A percentile compares a stretch with the other conserved stretches of the same genome.
These are phyloP conservation scores for Gila orcuttii DNA, from an alignment of 2,113 vertebrate species.

Conservation along the genomic window DNA sequence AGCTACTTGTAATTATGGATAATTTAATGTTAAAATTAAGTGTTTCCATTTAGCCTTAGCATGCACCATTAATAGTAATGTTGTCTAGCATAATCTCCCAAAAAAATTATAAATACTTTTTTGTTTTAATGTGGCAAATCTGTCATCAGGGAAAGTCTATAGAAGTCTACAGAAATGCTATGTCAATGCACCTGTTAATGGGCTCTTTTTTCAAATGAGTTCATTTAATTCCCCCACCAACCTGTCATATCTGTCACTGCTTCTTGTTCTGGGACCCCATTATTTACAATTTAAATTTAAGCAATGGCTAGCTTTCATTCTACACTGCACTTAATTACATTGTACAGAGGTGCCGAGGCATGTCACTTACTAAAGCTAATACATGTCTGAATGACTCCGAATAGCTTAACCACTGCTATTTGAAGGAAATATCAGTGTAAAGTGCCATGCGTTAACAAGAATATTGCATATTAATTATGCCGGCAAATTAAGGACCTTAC, in stretches of 20 bases:
- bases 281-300: constrained; percentile 13
- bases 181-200: background rate
- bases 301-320: constrained; percentile 8
- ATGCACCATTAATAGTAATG: background rate
- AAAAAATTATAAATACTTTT: background rate
- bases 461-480: background rate
- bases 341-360: constrained; percentile 5
- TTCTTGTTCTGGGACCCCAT: background rate
- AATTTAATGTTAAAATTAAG: too few relatives aligned
- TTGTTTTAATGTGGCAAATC: background rate
- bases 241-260: background rate
- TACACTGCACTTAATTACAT: background rate
- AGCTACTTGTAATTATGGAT: too few relatives aligned
- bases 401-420: background rate
- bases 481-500: background rate
- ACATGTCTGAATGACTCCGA: background rate
- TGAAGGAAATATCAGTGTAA: background rate
- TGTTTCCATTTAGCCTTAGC: too few relatives aligned
- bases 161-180: background rate
- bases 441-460: background rate
- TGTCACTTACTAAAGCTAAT: constrained; percentile 22
- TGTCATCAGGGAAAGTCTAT: background rate
- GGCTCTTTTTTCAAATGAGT: background rate
- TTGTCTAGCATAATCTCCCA: background rate
- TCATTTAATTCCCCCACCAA: background rate